Base-by-base conservation (phyloP, 1,140 invertebrate species). In the Drosophila baimaii region DNA sequence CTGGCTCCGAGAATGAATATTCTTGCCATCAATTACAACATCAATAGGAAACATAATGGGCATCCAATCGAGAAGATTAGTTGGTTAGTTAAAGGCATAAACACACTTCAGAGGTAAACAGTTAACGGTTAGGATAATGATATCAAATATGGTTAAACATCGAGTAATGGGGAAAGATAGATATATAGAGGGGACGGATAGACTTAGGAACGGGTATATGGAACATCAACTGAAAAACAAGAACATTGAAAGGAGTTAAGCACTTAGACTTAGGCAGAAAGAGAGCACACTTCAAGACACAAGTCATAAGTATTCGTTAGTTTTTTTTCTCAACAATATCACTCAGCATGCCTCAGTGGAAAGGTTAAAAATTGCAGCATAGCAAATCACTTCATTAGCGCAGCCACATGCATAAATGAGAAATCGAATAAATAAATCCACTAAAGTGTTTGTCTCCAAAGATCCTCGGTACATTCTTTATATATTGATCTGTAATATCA, bases 21-120 rank as follows among this genome's bases (percentile, higher is more conserved):
- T 73, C 71, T 47, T 61, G 70, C 58, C 79, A 88, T 71, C 64
- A 83, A 89, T 80, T 80, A 88, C 84, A 84, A 88, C 83, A 88
- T 77, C 80, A 77, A 88, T 80, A 64, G 66, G 41, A 44, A 63
- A 80, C 44, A 77, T 56, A 82, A 49, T 65, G 69, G 56, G 52
- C 59, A 72, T 72, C 76, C 76, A 79, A 88, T 81, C 76, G 51
- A 27, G 37, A 43, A 58, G 33, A 19, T 39, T 33, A 47, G 44
- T 59, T 39, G 58, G 12, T 69, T 51, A 54, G 35, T 23, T 54
- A 54, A 65, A 70, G 76, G 68, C 76, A 73, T 73, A 69, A 83
- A 89, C 68, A 66, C 82, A 88, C 77, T 83, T 76, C 49, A 61
- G 71, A 78, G 58, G 46, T 64, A 72, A 86, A 88, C 79, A 71